Evolutionary conservation across 2,888 invertebrate species (phyloP), one percentile per base, ranked within the genome.

Genomic region (Altica lythri): DNA sequence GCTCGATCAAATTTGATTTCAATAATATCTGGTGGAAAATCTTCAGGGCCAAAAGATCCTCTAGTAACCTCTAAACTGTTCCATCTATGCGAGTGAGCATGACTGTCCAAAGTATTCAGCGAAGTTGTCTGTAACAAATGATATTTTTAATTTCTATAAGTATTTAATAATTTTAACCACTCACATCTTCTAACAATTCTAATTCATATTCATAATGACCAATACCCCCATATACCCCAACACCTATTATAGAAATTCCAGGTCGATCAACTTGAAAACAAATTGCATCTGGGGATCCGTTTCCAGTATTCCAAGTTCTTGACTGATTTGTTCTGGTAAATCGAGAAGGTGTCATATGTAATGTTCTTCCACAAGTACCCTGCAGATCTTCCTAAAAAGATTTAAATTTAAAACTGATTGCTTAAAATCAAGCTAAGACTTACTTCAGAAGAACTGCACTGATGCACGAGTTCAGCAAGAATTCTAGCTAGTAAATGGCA

Each of bases 251-350:
- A 16, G 90, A 86, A 38, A 97, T 86, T 1, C 96, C 96, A 0
- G 90, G 82, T 13, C 90, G 83, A 78, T 98, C 96, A 6, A 97
- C 95, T 25, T 89, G 88, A 71, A 97, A 95, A 68, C 92, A 92
- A 67, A 99, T 90, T 0, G 96, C 96, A 78, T 99, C 98, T 0
- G 96, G 94, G 6, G 94, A 94, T 19, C 96, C 96, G 74, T 94
- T 95, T 2, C 96, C 95, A 0, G 96, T 95, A 74, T 97, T 96
- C 98, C 98, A 98, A 0, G 92, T 90, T 35, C 94, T 85, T 42
- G 89, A 88, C 63, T 90, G 87, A 74, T 95, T 95, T 35, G 91
- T 89, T 40, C 94, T 86, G 32, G 92, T 90, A 75, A 97, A 98
- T 17, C 97, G 83, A 25, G 91, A 90, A 0, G 94, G 92, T 0